phyloP scores from a whole-genome alignment of 2,888 invertebrate genomes.

The Odontothrips loti region DNA sequence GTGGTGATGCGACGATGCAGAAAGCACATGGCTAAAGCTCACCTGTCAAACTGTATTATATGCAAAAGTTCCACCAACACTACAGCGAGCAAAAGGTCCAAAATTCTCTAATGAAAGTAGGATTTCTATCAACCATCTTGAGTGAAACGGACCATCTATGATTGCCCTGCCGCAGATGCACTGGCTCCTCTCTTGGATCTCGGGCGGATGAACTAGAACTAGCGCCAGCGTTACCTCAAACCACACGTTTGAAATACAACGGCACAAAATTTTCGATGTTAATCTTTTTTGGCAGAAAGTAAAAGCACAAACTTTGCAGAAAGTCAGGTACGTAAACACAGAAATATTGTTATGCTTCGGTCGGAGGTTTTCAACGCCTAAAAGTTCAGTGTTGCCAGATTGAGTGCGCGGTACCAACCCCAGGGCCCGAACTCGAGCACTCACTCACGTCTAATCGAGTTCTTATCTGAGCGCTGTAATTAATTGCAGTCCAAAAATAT shows the following conservation, averaged over 20 bases:
- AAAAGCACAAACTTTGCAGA: background rate
- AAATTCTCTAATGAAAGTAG: background rate
- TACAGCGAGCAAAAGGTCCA: background rate
- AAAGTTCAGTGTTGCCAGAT: background rate
- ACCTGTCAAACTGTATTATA: background rate
- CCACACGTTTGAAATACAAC: background rate
- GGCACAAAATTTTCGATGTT: background rate
- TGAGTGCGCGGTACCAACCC: background rate
- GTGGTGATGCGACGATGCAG: background rate
- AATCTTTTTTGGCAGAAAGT: background rate
- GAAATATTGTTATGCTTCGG: background rate
- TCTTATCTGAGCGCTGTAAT: background rate
- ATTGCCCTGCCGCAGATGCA: background rate
- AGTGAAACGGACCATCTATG: background rate
- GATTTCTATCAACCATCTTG: background rate
- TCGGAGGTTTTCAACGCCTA: slow-evolving; percentile 13
- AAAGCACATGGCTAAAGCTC: background rate
- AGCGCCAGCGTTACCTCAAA: background rate
- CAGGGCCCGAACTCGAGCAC: background rate
- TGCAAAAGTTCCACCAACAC: background rate
- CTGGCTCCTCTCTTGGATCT: background rate
- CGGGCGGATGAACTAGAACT: background rate
- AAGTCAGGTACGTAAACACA: background rate
- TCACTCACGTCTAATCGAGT: background rate
- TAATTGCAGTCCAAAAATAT: background rate